A percentile compares a stretch with the other conserved stretches of the same genome.
Conservation (phyloP, 2,797 vertebrate species). For the Loriculus beryllinus region DNA sequence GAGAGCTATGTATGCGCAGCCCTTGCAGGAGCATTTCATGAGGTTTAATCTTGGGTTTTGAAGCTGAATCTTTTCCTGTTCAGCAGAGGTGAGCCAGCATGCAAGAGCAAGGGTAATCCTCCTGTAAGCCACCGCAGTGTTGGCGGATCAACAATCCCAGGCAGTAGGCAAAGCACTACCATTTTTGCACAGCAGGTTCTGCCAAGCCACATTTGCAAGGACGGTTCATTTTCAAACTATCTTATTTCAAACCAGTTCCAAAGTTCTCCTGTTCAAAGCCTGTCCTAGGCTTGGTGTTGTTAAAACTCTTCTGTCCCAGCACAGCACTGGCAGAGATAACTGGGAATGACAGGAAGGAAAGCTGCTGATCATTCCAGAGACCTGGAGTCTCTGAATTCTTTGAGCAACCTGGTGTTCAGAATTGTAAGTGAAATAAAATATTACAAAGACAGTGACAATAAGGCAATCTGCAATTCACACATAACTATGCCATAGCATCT, state of each 20-base stretch:
- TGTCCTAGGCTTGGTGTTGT: neutral
- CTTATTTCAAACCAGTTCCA: neutral
- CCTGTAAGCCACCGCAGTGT: fast-evolving
- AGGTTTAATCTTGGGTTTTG: neutral
- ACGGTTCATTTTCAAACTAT: neutral
- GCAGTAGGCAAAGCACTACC: neutral
- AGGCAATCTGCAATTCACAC: neutral
- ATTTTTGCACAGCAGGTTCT: neutral
- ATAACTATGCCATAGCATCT: neutral
- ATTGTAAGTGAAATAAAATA: neutral
- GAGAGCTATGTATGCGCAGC: neutral
- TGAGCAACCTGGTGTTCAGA: neutral
- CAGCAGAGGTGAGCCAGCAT: fast-evolving
- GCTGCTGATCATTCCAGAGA: neutral
- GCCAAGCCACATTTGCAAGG: neutral
- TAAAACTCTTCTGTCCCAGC: neutral
- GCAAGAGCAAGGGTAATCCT: neutral
- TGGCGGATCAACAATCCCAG: neutral
- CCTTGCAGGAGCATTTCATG: neutral
- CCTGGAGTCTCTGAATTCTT: neutral
- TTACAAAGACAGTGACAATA: neutral
- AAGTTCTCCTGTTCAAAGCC: neutral
- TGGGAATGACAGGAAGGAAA: neutral
- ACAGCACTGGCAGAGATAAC: neutral
- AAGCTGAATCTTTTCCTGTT: neutral